Base-by-base conservation (phyloP, 1,140 invertebrate species). In the Zeugodacus cucurbitae region DNA sequence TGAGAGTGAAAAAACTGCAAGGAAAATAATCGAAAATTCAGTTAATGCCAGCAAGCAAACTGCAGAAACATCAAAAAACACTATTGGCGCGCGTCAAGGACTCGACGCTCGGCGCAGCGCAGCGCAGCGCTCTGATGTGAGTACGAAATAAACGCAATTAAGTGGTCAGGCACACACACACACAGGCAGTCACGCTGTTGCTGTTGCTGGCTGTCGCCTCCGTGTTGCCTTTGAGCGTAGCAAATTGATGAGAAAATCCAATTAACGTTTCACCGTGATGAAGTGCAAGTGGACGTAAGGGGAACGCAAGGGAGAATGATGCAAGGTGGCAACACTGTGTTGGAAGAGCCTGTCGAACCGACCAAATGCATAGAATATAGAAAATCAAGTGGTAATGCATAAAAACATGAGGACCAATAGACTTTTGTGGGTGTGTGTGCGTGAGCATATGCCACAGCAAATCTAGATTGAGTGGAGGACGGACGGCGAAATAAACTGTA, bases 61-160 rank as follows among this genome's bases (percentile, higher is more conserved):
- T 48, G 14, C 10, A 82, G 74, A 82, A 82, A 82, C 74, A 82
- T 82, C 74, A 82, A 54, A 82, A 48, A 37, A 34, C 74, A 82
- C 74, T 74, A 22, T 37, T 48, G 74, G 74, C 41, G 74, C 1
- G 41, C 74, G n/a, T 54, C 41, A 82, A 82, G 41, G 74, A 82
- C 74, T 26, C 37, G 41, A 1, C 20, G 17, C 29, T 14, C 70
- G 5, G 74, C 5, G 26, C 20, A 82, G 10, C 11, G 10, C 48
- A 54, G 48, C 14, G 4, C 48, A 54, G 48, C 48, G 48, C 48
- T 54, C 48, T 17, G 48, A 29, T 82, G 41, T 82, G 74, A 48
- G 74, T 82, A 48, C n/a, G 74, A 82, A 82, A 82, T 82, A 82
- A 82, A 82, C 41, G 74, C 74, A 82, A 82, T 82, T 82, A 82